Evolutionary conservation across 2,888 invertebrate species (phyloP).

Genomic region (Polia nebulosa): DNA sequence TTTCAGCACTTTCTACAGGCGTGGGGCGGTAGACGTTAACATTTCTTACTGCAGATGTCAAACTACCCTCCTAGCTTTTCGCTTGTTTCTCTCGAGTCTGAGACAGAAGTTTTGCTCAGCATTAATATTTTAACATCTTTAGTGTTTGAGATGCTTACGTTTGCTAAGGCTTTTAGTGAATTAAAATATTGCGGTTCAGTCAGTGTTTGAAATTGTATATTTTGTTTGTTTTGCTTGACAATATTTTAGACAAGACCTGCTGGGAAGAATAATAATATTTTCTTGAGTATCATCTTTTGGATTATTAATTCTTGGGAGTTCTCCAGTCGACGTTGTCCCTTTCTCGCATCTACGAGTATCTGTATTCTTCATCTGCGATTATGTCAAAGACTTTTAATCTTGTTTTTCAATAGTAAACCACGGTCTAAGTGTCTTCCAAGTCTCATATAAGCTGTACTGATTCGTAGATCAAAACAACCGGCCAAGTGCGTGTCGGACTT

Average conservation of each 20-base stretch:
- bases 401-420: too few relatives aligned
- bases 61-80: constrained; percentile 19
- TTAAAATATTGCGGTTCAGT: constrained; percentile 35
- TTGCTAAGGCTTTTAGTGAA: constrained; percentile 31
- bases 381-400: too few relatives aligned
- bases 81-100: neutral
- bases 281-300: too few relatives aligned
- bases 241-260: neutral
- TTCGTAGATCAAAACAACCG: too few relatives aligned
- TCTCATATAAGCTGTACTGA: too few relatives aligned
- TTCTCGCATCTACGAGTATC: too few relatives aligned
- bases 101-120: constrained; percentile 18
- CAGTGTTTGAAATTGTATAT: neutral
- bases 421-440: too few relatives aligned
- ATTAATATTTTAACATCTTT: constrained; percentile 23
- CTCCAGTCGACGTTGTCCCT: too few relatives aligned
- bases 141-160: constrained; percentile 8
- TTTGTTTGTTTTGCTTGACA: constrained; percentile 2
- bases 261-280: neutral
- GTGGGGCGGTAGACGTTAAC: neutral
- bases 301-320: too few relatives aligned
- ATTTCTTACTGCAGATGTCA: constrained; percentile 32
- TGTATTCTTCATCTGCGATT: too few relatives aligned
- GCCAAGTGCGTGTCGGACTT: too few relatives aligned
- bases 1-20: constrained; percentile 32